Conservation (phyloP, 1,140 invertebrate genomes). For the Telenomus remus region DNA sequence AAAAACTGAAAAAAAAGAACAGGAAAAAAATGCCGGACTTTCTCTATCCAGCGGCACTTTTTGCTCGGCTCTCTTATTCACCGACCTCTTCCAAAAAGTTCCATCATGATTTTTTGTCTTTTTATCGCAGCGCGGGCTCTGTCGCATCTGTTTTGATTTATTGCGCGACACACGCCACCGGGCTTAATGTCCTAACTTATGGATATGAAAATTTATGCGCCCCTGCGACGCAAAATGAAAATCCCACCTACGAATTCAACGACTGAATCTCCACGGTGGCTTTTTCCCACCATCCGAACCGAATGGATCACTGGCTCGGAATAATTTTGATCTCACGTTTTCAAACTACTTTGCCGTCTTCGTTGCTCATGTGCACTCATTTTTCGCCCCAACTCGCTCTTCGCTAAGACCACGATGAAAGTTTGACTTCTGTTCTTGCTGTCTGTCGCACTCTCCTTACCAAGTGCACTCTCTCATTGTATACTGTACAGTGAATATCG, state of each 20-base stretch:
- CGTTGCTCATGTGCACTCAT: too few species aligned
- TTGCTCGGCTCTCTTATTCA: neutral
- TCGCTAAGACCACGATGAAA: too few species aligned
- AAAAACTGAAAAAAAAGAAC: too few species aligned
- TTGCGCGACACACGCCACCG: slow-evolving; percentile 2
- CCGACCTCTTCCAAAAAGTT: slow-evolving; percentile 1
- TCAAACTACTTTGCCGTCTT: too few species aligned
- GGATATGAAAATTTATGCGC: slow-evolving; percentile 25
- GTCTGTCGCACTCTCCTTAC: slow-evolving; percentile 13
- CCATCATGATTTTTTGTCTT: slow-evolving; percentile 13
- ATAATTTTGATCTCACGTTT: too few species aligned
- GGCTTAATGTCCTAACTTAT: slow-evolving; percentile 29
- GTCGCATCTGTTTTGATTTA: slow-evolving; percentile 17
- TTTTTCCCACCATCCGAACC: neutral
- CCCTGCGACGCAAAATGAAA: slow-evolving; percentile 6
- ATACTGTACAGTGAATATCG: slow-evolving; percentile 35
- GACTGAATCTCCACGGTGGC: too few species aligned
- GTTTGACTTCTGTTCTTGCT: neutral
- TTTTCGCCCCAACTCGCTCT: too few species aligned
- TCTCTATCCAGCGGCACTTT: neutral
- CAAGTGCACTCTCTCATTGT: slow-evolving; percentile 22
- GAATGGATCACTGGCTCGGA: too few species aligned
- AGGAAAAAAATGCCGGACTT: too few species aligned
- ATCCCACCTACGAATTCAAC: too few species aligned
- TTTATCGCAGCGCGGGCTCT: neutral